Conservation (phyloP, 1,140 invertebrate genomes). For the Heliconius himera region DNA sequence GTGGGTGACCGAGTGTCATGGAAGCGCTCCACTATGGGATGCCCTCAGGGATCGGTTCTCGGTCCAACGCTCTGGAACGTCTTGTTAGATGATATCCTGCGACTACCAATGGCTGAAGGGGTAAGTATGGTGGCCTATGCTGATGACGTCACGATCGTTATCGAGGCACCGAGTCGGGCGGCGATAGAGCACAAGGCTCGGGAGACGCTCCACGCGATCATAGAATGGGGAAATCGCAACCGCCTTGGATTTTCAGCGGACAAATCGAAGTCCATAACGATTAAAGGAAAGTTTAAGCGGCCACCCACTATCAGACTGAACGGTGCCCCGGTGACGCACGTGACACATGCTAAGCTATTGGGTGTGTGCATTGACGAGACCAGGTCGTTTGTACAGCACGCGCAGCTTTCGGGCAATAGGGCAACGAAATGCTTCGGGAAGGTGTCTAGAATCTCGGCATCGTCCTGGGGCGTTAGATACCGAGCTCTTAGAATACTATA, state of each 20-base stretch:
- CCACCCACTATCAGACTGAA: constrained; percentile 37
- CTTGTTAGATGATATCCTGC: constrained; percentile 63
- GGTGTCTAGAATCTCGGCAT: constrained; percentile 10
- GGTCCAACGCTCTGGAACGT: constrained; percentile 73
- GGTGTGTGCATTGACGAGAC: constrained; percentile 45
- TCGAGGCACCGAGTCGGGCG: constrained; percentile 47
- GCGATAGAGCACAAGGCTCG: constrained; percentile 44
- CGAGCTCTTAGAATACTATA: constrained; percentile 14
- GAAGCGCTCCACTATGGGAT: constrained; percentile 57
- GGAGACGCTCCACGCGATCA: constrained; percentile 20
- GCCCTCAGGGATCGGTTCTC: constrained; percentile 76
- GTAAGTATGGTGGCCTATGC: constrained; percentile 55
- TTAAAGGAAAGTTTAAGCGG: constrained; percentile 44
- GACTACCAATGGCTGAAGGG: constrained; percentile 41
- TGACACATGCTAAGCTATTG: constrained; percentile 27
- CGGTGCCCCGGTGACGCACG: constrained; percentile 3
- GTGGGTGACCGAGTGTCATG: constrained; percentile 20
- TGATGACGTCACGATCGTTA: constrained; percentile 58
- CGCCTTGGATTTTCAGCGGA: constrained; percentile 37
- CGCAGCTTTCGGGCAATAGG: constrained; percentile 68
- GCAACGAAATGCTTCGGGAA: constrained; percentile 18
- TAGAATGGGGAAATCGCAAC: constrained; percentile 46
- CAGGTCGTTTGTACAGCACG: constrained; percentile 69
- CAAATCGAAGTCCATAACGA: constrained; percentile 41
- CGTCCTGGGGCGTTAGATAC: constrained; percentile 21